Conservation (phyloP, 2,888 invertebrate species). For the Pheosia gnoma region DNA sequence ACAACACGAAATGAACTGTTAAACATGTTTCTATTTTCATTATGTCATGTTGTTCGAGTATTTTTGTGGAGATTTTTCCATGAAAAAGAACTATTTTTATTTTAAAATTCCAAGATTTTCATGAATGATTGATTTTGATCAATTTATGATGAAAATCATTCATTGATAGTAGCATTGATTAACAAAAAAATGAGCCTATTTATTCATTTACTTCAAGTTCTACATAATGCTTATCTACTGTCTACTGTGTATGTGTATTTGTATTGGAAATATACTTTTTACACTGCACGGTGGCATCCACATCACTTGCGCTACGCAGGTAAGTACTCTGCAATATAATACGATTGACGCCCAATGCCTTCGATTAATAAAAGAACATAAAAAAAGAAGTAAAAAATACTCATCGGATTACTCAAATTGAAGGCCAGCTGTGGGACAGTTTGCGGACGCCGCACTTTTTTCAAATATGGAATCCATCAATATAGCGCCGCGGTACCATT, state of each 20-base stretch:
- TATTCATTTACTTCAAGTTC: too few species aligned
- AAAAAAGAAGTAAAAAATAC: slow-evolving; percentile 59
- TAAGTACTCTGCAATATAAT: slow-evolving; percentile 21
- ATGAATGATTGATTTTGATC: too few species aligned
- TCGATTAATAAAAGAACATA: slow-evolving; percentile 29
- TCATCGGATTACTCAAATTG: slow-evolving; percentile 76
- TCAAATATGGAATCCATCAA: slow-evolving; percentile 68
- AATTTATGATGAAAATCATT: too few species aligned
- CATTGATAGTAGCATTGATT: too few species aligned
- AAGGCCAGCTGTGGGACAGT: slow-evolving; percentile 75
- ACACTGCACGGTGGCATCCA: not conserved
- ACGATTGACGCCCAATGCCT: slow-evolving; percentile 30
- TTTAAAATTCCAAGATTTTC: too few species aligned
- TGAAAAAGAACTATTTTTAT: too few species aligned
- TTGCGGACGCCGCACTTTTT: slow-evolving; percentile 70
- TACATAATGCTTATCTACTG: too few species aligned
- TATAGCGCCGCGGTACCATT: slow-evolving; percentile 73
- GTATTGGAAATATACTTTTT: not conserved
- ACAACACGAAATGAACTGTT: slow-evolving; percentile 47
- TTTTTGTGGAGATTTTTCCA: not conserved
- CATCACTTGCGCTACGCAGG: not conserved
- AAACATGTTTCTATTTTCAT: slow-evolving; percentile 57
- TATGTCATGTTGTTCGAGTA: slow-evolving; percentile 20
- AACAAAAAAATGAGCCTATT: too few species aligned
- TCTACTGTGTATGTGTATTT: too few species aligned